Evolutionary conservation across 2,797 vertebrate species (phyloP).

Genomic region (Lagodon rhomboides): DNA sequence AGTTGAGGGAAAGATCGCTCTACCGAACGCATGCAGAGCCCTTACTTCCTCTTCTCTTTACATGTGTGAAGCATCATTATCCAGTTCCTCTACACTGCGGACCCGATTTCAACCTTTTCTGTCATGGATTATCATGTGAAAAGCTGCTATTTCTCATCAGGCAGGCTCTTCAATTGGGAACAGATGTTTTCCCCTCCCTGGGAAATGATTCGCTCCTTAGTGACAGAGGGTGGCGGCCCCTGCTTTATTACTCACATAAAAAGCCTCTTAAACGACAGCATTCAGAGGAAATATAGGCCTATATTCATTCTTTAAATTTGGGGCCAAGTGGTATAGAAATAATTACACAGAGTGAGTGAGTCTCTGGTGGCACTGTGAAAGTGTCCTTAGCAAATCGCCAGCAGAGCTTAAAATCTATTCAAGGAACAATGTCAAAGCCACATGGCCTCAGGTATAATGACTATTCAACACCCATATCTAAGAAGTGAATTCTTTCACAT

Average conservation of each 20-base stretch:
- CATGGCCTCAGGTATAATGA: conserved; percentile 42
- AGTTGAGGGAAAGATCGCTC: conserved; percentile 9
- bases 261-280: conserved; percentile 80
- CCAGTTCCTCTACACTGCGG: conserved; percentile 59
- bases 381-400: conserved; percentile 45
- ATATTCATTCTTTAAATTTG: conserved; percentile 81
- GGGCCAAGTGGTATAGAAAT: conserved; percentile 80
- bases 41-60: conserved; percentile 51
- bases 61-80: conserved; percentile 60
- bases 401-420: conserved; percentile 55
- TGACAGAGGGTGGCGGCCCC: conserved; percentile 76
- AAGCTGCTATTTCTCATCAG: conserved; percentile 73
- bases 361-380: conserved; percentile 34
- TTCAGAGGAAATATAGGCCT: conserved; percentile 82
- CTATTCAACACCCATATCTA: conserved; percentile 25
- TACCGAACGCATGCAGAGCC: conserved; percentile 10
- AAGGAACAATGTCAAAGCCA: conserved; percentile 31
- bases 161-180: conserved; percentile 77
- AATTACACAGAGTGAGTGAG: conserved; percentile 70
- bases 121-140: conserved; percentile 79
- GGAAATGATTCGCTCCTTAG: conserved; percentile 81
- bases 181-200: conserved; percentile 82
- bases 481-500: conserved; percentile 25
- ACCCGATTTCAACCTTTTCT: conserved; percentile 74
- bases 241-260: conserved; percentile 84